Evolutionary conservation across 2,888 invertebrate species (phyloP).

Genomic region (Drosophila pegasa): DNA sequence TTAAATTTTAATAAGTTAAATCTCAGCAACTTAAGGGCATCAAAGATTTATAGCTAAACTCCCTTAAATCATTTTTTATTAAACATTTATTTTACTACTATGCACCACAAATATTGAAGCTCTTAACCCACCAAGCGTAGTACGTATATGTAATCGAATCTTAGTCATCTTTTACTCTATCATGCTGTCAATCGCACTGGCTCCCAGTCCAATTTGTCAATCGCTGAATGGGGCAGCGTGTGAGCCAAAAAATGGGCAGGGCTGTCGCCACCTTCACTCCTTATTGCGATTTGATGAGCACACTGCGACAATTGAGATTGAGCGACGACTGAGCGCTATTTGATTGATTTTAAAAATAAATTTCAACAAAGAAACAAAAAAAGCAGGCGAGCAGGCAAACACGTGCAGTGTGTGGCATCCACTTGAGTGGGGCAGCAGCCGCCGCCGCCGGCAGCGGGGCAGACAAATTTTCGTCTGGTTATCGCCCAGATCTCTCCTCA

Average conservation of each 20-base stretch:
- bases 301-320: slow-evolving; percentile 29
- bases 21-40: neutral
- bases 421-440: slow-evolving; percentile 22
- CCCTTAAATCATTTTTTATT: neutral
- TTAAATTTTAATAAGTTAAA: no score
- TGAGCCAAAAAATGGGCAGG: slow-evolving; percentile 47
- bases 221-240: slow-evolving; percentile 25
- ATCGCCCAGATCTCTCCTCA: slow-evolving; percentile 41
- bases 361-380: slow-evolving; percentile 25
- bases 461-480: slow-evolving; percentile 21
- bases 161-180: slow-evolving; percentile 24
- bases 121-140: neutral
- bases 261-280: slow-evolving; percentile 53
- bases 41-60: neutral
- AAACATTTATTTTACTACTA: neutral
- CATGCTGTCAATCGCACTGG: slow-evolving; percentile 36
- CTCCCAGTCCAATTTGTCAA: slow-evolving; percentile 48
- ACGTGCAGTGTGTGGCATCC: slow-evolving; percentile 48
- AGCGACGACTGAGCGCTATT: slow-evolving; percentile 40
- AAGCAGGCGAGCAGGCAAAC: slow-evolving; percentile 20
- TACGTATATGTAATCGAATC: neutral
- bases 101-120: neutral
- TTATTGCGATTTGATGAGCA: slow-evolving; percentile 59
- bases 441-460: slow-evolving; percentile 23
- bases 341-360: slow-evolving; percentile 77